Percentiles rank a stretch among this genome's conserved stretches.
phyloP scores from a whole-genome alignment of 2,113 vertebrate species.

The Rhinolophus sinicus region DNA sequence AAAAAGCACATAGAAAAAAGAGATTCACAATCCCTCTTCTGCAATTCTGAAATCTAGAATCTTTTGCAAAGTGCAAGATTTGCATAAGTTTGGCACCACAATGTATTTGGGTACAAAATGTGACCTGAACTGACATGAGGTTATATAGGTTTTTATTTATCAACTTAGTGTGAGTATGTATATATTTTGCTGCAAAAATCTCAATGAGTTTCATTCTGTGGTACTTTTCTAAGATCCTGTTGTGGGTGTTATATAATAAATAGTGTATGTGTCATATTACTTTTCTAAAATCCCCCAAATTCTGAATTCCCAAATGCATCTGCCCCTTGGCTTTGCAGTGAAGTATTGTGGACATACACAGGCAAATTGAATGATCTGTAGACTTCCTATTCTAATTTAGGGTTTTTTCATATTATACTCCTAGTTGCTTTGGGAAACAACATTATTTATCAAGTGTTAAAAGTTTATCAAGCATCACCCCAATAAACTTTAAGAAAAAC shows the following conservation, averaged over 20 bases:
- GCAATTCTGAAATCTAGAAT: background rate
- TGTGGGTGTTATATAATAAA: background rate
- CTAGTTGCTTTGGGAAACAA: background rate
- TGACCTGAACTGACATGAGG: background rate
- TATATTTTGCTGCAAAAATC: slow-evolving; percentile 18
- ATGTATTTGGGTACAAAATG: background rate
- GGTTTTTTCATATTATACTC: background rate
- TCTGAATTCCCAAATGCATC: background rate
- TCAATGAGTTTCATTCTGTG: background rate
- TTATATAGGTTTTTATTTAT: background rate
- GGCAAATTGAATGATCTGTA: background rate
- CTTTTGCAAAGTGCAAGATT: background rate
- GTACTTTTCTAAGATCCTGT: background rate
- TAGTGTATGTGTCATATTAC: background rate
- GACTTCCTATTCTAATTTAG: background rate
- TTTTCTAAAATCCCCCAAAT: background rate
- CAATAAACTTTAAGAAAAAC: no score
- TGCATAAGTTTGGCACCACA: background rate
- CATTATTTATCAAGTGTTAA: background rate
- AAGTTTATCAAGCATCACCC: background rate
- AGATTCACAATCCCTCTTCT: background rate
- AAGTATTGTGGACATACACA: background rate
- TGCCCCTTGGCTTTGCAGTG: background rate
- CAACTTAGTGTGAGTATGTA: background rate
- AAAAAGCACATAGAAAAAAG: background rate